Evolutionary conservation across 2,888 invertebrate species (phyloP), one percentile per base, ranked within the genome.

Genomic region (Rhorus exstirpatorius): DNA sequence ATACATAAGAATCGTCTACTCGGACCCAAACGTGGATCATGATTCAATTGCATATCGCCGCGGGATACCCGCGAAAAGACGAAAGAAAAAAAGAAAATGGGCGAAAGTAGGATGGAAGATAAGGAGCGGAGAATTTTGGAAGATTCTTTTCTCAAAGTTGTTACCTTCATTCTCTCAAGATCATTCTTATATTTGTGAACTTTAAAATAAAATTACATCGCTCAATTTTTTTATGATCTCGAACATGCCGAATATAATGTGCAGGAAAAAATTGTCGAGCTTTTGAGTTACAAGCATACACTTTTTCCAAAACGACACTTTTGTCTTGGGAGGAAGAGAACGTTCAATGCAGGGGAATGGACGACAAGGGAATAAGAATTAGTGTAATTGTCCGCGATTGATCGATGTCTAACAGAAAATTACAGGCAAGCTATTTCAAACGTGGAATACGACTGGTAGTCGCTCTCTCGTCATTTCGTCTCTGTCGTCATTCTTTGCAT

Each of bases 1-100:
- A 91, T 91, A 90, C 91, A 90, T 91, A 90, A 87, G 86, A 90
- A 90, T 90, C 85, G 83, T 86, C 85, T 71, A 85, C 84, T 84
- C 85, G 41, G 83, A 75, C 77, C 72, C 74, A 41, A 38, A 24
- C 41, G 71, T 31, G 89, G 88, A 91, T 91, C 87, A 88, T 85
- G 87, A 91, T 91, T 91, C 90, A 90, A 91, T 91, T 89, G 87
- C 87, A 89, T 26, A 63, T 71, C 19, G 60, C 31, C 77, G 46
- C 17, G 10, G 53, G 26, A 63, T 55, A 31, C 38, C 31, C 31
- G 17, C n/a, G 41, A 55, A 10, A n/a, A 3, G 14, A 24, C 38
- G 7, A 10, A 38, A 8, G 17, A 19, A 58, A 41, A 31, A 26
- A 49, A 31, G 65, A 41, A 35, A 46, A 3, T 1, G 4, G 14